Evolutionary conservation across 2,113 vertebrate species (phyloP).

Genomic region (Sapajus apella): DNA sequence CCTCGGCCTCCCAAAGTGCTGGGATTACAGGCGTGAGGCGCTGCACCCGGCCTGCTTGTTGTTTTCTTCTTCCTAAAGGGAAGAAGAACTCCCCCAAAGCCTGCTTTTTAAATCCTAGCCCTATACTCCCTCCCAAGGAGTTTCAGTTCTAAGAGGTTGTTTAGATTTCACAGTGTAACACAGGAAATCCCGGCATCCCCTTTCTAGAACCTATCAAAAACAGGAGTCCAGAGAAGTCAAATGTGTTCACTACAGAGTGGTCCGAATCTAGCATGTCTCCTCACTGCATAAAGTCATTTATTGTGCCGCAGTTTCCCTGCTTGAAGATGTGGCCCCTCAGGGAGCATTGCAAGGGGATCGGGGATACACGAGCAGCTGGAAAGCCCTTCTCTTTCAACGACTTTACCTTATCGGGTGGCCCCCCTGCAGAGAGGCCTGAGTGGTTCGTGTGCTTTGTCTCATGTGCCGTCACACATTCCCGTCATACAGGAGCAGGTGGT

Average conservation of each 20-base stretch:
- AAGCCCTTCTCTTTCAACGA: neutral
- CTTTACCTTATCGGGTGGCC: neutral
- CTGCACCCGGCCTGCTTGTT: neutral
- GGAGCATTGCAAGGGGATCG: accelerated
- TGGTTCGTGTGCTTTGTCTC: neutral
- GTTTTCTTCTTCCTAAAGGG: neutral
- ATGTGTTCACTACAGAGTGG: neutral
- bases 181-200: neutral
- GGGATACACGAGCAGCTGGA: neutral
- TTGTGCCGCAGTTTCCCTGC: neutral
- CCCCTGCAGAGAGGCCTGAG: neutral
- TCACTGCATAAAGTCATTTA: neutral
- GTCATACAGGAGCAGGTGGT: slow-evolving; percentile 28
- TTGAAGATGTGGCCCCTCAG: neutral
- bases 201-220: neutral
- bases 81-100: neutral
- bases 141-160: neutral
- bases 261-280: neutral
- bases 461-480: neutral
- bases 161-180: neutral
- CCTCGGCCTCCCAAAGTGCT: too few relatives aligned
- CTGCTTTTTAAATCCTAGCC: neutral
- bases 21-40: too few relatives aligned
- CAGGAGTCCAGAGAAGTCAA: neutral
- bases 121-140: neutral